Base-by-base conservation (phyloP, 2,888 invertebrate genomes). In the Epinotia brunnichana region DNA sequence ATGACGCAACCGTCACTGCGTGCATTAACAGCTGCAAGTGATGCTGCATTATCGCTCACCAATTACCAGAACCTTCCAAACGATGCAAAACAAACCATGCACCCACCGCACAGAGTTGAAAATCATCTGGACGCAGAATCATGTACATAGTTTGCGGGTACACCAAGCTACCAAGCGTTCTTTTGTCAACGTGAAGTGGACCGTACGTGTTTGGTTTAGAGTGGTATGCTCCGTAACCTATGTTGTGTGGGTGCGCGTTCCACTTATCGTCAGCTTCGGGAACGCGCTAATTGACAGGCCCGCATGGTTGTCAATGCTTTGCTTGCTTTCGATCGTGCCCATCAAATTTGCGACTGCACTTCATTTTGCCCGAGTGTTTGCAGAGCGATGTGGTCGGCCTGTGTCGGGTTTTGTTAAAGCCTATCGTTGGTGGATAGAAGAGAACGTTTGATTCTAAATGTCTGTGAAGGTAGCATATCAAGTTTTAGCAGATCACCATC, bases 261-360 rank as follows among this genome's bases (percentile, higher is more conserved):
- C 71, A 67, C 71, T 71, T 71, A 71, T 71, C 63, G 63, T 60
- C 53, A 54, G 66, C 71, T 66, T 66, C 66, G 66, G 10, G 53
- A 21, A 41, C 39, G 56, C 73, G 41, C 69, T 73, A 73, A 73
- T 73, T 73, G 73, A 73, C 68, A 59, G 57, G 57, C 72, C 73
- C 73, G 73, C 69, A 73, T 69, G 69, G 67, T 63, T 73, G 73
- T 73, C 73, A 69, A 69, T 73, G 73, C 63, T 72, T 72, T 72
- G 72, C 67, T 72, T 72, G 67, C 68, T 67, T 61, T 67, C 57
- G 73, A 69, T 69, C 62, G 73, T 15, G 39, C 62, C 62, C 68
- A 69, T 73, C 73, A 69, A 73, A 73, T 73, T 68, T 68, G 62
- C 72, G 72, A 69, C 73, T 57, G 69, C 73, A 59, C 73, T 63